These are phyloP conservation scores for Cassiopea andromeda DNA, from an alignment of 30 jellyfish, hydroid and myxozoan genomes.

Conservation along the genomic window DNA sequence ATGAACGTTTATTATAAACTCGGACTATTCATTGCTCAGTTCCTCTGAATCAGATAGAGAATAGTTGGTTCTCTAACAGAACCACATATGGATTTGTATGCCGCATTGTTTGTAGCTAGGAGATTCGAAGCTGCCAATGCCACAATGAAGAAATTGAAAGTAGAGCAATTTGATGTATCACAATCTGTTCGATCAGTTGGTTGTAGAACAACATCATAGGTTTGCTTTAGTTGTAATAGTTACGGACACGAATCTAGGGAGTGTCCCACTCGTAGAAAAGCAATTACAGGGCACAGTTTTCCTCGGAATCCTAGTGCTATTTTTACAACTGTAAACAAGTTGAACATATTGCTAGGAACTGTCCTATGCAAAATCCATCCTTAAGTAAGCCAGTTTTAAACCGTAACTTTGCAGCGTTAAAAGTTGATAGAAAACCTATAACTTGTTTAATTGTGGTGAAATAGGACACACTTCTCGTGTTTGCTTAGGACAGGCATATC, in stretches of 20 bases:
- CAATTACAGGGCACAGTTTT: not conserved
- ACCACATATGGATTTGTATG: conserved; percentile 34
- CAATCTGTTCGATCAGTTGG: not conserved
- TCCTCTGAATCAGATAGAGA: too few relatives aligned
- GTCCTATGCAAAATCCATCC: not conserved
- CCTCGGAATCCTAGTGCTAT: not conserved
- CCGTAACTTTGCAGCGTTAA: not conserved
- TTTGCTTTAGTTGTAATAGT: conserved; percentile 28
- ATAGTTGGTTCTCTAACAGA: too few relatives aligned
- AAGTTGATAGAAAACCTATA: not conserved
- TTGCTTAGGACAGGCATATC: not conserved
- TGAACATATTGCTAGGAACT: conserved; percentile 30
- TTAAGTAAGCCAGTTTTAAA: not conserved
- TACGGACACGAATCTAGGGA: conserved; percentile 4
- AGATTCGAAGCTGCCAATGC: conserved; percentile 47
- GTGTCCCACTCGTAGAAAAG: conserved; percentile 4
- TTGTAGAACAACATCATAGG: not conserved
- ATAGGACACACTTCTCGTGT: conserved; percentile 5
- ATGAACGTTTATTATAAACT: too few relatives aligned
- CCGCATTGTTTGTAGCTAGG: conserved; percentile 27
- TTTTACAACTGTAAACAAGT: conserved; percentile 12
- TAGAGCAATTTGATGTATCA: not conserved
- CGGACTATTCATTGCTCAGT: too few relatives aligned
- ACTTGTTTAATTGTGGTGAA: conserved; percentile 4
- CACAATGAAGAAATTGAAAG: not conserved